Evolutionary conservation across 2,797 vertebrate species (phyloP), one percentile per base, ranked within the genome.

Genomic region (Epinephelus awoara): DNA sequence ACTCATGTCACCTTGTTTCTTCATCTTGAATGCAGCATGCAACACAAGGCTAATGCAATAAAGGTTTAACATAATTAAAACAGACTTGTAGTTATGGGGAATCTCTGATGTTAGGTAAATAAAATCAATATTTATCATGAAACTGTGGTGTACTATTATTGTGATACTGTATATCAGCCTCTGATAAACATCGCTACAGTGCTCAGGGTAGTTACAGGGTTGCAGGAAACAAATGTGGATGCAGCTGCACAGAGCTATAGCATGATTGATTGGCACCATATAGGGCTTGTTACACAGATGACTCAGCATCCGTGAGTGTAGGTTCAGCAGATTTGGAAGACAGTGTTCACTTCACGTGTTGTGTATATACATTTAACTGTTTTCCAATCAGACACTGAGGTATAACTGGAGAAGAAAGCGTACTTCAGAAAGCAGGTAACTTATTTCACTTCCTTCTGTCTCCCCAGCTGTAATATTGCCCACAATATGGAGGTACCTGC

Each of bases 401-500:
- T 25, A 6, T 29, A 7, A 47, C 34, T 8, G 57, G 14, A 49
- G 15, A 17, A 10, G 2, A 51, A 34, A 18, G 3, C 40, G 10
- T 17, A 49, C 21, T 27, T 15, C 15, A 66, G 15, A 1, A 23
- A 4, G 10, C 40, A 21, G 15, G 15, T 18, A 3, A 2, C 17
- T 5, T 34, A 25, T 19, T 55, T 3, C 34, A 2, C 29, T 72
- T 17, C 1, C 44, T 38, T 76, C 1, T 90, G n/a, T 73, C 17
- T 84, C 62, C 54, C 12, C 85, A 97, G 96, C 96, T 75, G 96
- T 97, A 64, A 97, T 97, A 82, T 89, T 97, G 57, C 96, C 96
- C 15, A 97, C 96, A 2, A 95, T 97, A 89, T 97, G 96, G 96
- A 91, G 77, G 50, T 97, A 96, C 75, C 76, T 97, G 83, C 96